Conservation (phyloP, 2,888 invertebrate species). For the Yponomeuta cagnagella region DNA sequence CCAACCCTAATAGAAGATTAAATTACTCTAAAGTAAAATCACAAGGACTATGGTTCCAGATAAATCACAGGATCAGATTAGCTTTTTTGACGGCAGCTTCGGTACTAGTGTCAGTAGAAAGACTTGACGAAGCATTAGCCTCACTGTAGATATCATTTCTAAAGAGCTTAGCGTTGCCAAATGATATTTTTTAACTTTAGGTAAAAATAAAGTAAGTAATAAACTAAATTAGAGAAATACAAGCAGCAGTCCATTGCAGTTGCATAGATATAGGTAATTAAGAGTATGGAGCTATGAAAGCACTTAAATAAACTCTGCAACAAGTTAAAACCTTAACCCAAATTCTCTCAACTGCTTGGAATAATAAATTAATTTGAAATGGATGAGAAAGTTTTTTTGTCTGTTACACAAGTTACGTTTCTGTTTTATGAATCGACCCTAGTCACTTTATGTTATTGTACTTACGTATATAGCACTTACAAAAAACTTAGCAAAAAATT, state of each 20-base stretch:
- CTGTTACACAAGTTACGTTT: not conserved
- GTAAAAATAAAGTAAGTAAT: not conserved
- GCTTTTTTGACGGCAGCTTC: too few species aligned
- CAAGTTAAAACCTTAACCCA: not conserved
- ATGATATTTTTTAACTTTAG: slow-evolving; percentile 9
- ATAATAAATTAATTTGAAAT: too few species aligned
- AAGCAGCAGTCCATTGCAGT: not conserved
- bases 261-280: not conserved
- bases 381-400: not conserved
- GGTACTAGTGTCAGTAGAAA: not conserved
- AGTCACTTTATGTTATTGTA: slow-evolving; percentile 2
- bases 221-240: not conserved
- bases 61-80: too few species aligned
- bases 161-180: slow-evolving; percentile 11
- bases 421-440: not conserved
- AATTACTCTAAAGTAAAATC: too few species aligned
- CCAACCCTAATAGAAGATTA: too few species aligned
- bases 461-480: not conserved
- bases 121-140: not conserved
- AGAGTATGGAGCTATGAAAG: not conserved
- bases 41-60: too few species aligned
- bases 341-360: not conserved
- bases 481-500: slow-evolving; percentile 47
- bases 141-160: slow-evolving; percentile 10
- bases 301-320: not conserved